A percentile compares a stretch with the other conserved stretches of the same genome.
Conservation (phyloP, 1,140 invertebrate species). For the Solen grandis region DNA sequence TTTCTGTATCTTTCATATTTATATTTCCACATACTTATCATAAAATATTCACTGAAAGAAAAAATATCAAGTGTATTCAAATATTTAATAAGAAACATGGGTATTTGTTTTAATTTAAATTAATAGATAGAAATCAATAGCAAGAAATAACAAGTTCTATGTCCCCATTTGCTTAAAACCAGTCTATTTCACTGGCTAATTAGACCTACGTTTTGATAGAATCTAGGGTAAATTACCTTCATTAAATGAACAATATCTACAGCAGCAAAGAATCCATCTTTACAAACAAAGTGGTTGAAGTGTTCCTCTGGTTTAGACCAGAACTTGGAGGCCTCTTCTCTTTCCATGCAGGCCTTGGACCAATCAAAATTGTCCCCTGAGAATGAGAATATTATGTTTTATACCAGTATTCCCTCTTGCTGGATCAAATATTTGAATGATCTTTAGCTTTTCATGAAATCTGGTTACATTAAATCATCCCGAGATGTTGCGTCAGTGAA, state of each 20-base stretch:
- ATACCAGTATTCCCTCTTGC: neutral
- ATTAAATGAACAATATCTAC: constrained; percentile 75
- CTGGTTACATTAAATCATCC: too few relatives aligned
- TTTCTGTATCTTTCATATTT: too few relatives aligned
- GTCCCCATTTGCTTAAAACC: neutral
- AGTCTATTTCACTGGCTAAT: neutral
- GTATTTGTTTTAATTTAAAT: neutral
- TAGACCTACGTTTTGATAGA: neutral
- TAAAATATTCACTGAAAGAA: too few relatives aligned
- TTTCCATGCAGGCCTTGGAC: constrained; percentile 72
- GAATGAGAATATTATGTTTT: constrained; percentile 20
- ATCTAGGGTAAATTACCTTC: constrained; percentile 57
- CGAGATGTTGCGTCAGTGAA: too few relatives aligned
- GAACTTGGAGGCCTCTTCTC: constrained; percentile 71
- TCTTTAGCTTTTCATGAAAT: too few relatives aligned
- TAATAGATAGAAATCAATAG: neutral
- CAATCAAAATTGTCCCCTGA: constrained; percentile 71
- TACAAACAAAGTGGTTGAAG: constrained; percentile 62
- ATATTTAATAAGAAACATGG: neutral
- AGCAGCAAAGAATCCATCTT: constrained; percentile 65
- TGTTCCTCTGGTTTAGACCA: constrained; percentile 65
- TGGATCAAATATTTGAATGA: too few relatives aligned
- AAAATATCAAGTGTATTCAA: too few relatives aligned
- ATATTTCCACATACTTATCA: too few relatives aligned
- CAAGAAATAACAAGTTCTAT: neutral